Evolutionary conservation across 2,888 invertebrate species (phyloP).

Genomic region (Mythimna ferrago): DNA sequence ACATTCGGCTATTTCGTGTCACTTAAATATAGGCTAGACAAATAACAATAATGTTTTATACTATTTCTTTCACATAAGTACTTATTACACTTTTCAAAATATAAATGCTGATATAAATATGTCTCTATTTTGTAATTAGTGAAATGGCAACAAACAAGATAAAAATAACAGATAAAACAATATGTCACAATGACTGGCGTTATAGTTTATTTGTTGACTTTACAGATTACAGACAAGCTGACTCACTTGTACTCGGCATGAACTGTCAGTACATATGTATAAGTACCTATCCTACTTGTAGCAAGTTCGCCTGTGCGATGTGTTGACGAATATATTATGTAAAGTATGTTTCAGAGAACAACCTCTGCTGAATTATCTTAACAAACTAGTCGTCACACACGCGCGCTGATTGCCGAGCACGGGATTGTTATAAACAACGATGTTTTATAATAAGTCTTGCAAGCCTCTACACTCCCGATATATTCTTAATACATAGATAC

Average conservation of each 20-base stretch:
- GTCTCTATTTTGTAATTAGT: background rate
- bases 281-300: background rate
- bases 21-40: no score
- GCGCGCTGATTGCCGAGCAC: background rate
- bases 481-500: no score
- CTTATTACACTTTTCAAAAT: no score
- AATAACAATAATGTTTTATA: no score
- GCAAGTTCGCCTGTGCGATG: background rate
- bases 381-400: background rate
- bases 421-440: no score
- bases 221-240: background rate
- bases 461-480: no score
- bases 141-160: background rate
- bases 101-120: no score
- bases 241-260: background rate
- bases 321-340: background rate
- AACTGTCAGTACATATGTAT: background rate
- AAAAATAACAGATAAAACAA: background rate
- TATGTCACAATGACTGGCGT: background rate
- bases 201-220: background rate
- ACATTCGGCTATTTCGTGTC: no score
- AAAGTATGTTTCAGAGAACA: conserved; percentile 2
- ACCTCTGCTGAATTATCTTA: background rate
- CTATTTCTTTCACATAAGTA: no score
- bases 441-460: no score